Base-by-base conservation (phyloP, 2,113 vertebrate genomes). In the Aphyosemion australe region DNA sequence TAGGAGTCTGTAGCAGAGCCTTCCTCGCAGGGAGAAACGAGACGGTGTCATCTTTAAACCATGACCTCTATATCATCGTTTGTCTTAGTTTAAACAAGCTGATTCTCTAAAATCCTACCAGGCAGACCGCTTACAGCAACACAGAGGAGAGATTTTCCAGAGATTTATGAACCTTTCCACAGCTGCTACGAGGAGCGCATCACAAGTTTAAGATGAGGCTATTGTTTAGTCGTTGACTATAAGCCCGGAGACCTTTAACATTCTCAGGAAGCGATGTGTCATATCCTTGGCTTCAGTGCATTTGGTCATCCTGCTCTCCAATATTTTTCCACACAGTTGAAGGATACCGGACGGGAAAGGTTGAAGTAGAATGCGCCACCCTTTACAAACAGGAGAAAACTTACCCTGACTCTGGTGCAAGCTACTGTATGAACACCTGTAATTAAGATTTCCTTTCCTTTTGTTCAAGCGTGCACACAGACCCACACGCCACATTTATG, bases 261-360 rank as follows among this genome's bases (percentile, higher is more conserved):
- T 21, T 34, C 16, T 1, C 12, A 14, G 16, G 6, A 55, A 76
- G 68, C 78, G 74, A 83, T 69, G 69, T 62, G 63, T 77, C 42
- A 8, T 58, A 46, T 58, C 42, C 67, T 75, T 70, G 55, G 41
- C 48, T 16, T 16, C 0, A 0, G 14, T 6, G 3, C 43, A n/a
- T 32, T 1, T 41, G 32, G 65, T 74, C 69, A 76, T 79, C 72
- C 72, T 66, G 71, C 52, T 84, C 84, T 82, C 67, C 7, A 42
- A 5, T 75, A 72, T 80, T 84, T 73, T 65, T 69, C 12, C 50
- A 50, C 0, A 0, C 66, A 67, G 58, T 81, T 46, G 63, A 49
- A 82, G 64, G 85, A 80, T 59, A 68, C 34, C 16, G 47, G 21
- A 41, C 48, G 57, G 67, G 65, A 81, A 80, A 62, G 52, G 69